phyloP scores from a whole-genome alignment of 2,888 invertebrate genomes.

The Dinocampus coccinellae region DNA sequence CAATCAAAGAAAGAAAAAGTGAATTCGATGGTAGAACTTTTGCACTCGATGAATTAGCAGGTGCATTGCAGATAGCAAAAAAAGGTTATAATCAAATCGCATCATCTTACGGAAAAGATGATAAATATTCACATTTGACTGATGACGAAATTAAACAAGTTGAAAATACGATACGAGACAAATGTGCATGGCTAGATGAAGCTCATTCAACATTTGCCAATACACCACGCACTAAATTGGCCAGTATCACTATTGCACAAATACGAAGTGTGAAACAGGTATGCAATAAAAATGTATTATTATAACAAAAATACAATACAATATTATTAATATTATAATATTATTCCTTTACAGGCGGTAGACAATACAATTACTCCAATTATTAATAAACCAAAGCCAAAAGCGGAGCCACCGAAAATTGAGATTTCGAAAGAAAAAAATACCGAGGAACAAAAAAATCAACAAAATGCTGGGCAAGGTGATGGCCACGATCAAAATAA shows the following conservation, averaged over 20 bases:
- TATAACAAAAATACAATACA: background rate
- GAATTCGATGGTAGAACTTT: conserved; percentile 86
- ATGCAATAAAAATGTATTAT: conserved; percentile 69
- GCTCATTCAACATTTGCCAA: conserved; percentile 77
- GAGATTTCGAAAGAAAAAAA: conserved; percentile 67
- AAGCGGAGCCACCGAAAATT: conserved; percentile 76
- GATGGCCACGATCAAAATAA: conserved; percentile 56
- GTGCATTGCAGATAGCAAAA: conserved; percentile 82
- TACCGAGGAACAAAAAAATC: conserved; percentile 58
- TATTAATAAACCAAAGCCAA: conserved; percentile 92
- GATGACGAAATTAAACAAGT: conserved; percentile 87
- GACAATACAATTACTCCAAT: conserved; percentile 77
- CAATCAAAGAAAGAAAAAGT: conserved; percentile 84
- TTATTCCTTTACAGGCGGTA: conserved; percentile 68
- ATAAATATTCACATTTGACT: conserved; percentile 84
- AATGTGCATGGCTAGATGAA: conserved; percentile 81
- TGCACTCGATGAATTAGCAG: conserved; percentile 85
- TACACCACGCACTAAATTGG: conserved; percentile 79
- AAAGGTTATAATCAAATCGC: conserved; percentile 82
- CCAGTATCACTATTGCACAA: conserved; percentile 83
- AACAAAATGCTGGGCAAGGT: conserved; percentile 55
- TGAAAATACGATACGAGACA: conserved; percentile 76
- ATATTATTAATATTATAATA: background rate
- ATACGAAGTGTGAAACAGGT: conserved; percentile 85
- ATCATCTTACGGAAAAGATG: conserved; percentile 71